phyloP scores from a whole-genome alignment of 2,888 invertebrate species.

The Drosophila tripunctata region DNA sequence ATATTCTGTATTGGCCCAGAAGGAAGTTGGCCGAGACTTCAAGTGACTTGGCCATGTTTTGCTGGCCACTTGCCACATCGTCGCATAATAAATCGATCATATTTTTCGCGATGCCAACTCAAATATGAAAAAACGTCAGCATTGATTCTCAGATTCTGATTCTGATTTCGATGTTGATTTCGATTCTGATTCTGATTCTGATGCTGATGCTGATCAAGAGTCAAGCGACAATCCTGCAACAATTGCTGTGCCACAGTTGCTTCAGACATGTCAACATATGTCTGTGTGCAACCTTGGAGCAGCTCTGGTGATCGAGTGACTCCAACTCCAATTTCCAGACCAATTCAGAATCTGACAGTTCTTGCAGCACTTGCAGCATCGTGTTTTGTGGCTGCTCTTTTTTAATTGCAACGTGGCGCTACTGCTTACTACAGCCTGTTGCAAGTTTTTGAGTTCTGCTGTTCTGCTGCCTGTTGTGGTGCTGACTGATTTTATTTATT shows the following conservation, averaged over 20 bases:
- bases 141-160: slow-evolving; percentile 46
- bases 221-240: slow-evolving; percentile 32
- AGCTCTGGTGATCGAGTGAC: slow-evolving; percentile 29
- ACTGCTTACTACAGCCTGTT: slow-evolving; percentile 1
- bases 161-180: not conserved
- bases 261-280: slow-evolving; percentile 3
- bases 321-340: slow-evolving; percentile 12
- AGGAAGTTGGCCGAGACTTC: slow-evolving; percentile 33
- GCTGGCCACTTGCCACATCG: slow-evolving; percentile 21
- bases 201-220: slow-evolving; percentile 18
- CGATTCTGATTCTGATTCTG: not conserved
- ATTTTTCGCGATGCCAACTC: slow-evolving; percentile 57
- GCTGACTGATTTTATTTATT: slow-evolving; percentile 80
- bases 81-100: slow-evolving; percentile 82
- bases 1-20: slow-evolving; percentile 58
- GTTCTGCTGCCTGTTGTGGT: slow-evolving; percentile 30
- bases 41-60: slow-evolving; percentile 31
- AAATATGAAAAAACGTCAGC: slow-evolving; percentile 64
- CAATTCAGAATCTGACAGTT: slow-evolving; percentile 34
- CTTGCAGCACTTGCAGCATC: slow-evolving; percentile 38
- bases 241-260: slow-evolving; percentile 31
- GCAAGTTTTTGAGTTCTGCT: not conserved
- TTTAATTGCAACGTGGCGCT: slow-evolving; percentile 69
- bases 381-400: slow-evolving; percentile 25
- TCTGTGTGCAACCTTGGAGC: slow-evolving; percentile 39